Evolutionary conservation across 1,140 invertebrate genomes (phyloP), one percentile per base, ranked within the genome.

Genomic region (Tachypleus tridentatus): DNA sequence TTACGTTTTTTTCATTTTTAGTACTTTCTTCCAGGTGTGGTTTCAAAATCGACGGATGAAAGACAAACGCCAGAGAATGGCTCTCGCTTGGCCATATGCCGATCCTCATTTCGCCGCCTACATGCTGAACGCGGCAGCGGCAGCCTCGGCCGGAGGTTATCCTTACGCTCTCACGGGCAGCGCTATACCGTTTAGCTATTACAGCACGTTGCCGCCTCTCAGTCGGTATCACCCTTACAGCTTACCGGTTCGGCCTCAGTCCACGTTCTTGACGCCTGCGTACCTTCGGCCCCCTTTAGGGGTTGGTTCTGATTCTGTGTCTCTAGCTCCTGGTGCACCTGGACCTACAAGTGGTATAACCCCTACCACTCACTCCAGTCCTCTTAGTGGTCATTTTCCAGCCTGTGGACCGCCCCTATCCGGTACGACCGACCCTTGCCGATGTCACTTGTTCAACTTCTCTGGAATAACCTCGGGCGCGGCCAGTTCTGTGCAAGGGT

Each of bases 1-100:
- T 29, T 29, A 29, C 29, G 29, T 29, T 29, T 29, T 29, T 1
- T 29, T 29, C 29, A 29, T 29, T 1, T 29, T 29, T 29, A 29
- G 29, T 29, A 29, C 29, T 29, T 76, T 74, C 72, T 78, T 76
- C 3, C 80, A 94, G 91, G 93, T 98, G 4, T 98, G 96, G 96
- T 98, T 98, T 75, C 96, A 98, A 83, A 98, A 98, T 73, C 83
- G 96, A 9, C 82, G 96, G n/a, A 98, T 98, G 96, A 98, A 98
- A 65, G 71, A 98, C 78, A 98, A 98, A 72, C 82, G 95, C 0
- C 94, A 98, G 75, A 78, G 92, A 6, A 87, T 97, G 77, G 89
- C 93, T 0, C 83, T 97, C 60, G 85, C 90, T 0, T 97, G 94
- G 94, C 93, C 95, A 0, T 94, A 96, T 75, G 87, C 89, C 0